Conservation (phyloP, 2,888 invertebrate species). For the Epinotia demarniana region DNA sequence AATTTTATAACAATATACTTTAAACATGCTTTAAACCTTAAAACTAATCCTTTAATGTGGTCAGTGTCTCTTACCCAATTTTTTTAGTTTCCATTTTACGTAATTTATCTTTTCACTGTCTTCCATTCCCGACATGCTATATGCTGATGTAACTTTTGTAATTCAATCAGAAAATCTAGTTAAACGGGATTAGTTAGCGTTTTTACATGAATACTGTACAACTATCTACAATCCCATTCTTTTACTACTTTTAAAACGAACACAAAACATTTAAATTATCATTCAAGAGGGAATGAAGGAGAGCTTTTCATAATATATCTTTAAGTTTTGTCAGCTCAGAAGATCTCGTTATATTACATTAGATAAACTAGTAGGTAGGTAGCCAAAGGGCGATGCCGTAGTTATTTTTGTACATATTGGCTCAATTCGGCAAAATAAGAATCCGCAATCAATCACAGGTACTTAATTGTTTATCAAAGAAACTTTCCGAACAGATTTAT, state of each 20-base stretch:
- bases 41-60: background rate
- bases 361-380: background rate
- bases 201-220: too few relatives aligned
- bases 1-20: background rate
- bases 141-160: background rate
- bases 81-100: background rate
- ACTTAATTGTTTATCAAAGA: slow-evolving; percentile 2
- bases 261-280: background rate
- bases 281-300: background rate
- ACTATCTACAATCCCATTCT: too few relatives aligned
- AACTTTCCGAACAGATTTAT: background rate
- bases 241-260: background rate
- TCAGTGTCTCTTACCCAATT: background rate
- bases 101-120: background rate
- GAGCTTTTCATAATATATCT: background rate
- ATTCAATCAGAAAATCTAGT: too few relatives aligned
- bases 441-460: background rate
- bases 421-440: background rate
- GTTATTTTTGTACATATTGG: too few relatives aligned
- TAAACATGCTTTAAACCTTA: too few relatives aligned
- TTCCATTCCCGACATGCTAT: background rate
- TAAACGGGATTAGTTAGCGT: too few relatives aligned
- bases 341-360: background rate
- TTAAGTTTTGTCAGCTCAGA: background rate
- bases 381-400: too few relatives aligned